Conservation (phyloP, 2,888 invertebrate species). For the Cheiracanthium punctorium region DNA sequence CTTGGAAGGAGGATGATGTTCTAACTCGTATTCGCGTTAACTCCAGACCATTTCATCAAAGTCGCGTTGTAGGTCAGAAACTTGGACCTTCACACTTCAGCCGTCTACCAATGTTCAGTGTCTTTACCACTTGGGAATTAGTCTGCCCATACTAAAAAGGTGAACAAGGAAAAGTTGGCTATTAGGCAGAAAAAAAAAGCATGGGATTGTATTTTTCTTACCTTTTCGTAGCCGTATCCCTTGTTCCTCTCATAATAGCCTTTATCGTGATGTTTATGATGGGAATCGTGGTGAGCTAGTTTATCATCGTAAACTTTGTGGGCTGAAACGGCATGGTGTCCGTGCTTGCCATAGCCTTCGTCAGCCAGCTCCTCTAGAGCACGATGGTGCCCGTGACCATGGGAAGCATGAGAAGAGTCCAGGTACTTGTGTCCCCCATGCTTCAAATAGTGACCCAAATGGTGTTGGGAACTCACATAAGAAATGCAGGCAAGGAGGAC, state of each 20-base stretch:
- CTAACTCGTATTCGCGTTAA: too few species aligned
- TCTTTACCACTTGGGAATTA: too few species aligned
- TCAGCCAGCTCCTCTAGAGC: slow-evolving; percentile 28
- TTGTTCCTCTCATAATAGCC: slow-evolving; percentile 52
- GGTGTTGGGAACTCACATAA: not conserved
- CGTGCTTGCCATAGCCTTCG: slow-evolving; percentile 36
- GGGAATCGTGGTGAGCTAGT: slow-evolving; percentile 35
- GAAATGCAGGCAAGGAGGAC: slow-evolving; percentile 17
- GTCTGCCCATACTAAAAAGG: too few species aligned
- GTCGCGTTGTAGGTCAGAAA: too few species aligned
- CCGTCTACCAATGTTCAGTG: too few species aligned
- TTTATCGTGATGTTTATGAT: slow-evolving; percentile 47
- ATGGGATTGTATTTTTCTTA: too few species aligned
- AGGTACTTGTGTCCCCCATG: slow-evolving; percentile 50
- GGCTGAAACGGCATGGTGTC: slow-evolving; percentile 19
- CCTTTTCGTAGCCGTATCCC: slow-evolving; percentile 55
- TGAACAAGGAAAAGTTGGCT: too few species aligned
- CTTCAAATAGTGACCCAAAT: slow-evolving; percentile 12
- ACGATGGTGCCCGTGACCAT: slow-evolving; percentile 37
- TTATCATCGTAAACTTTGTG: slow-evolving; percentile 29
- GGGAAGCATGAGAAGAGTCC: slow-evolving; percentile 19
- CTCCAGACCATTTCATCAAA: too few species aligned
- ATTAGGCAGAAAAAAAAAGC: too few species aligned
- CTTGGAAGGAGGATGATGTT: too few species aligned
- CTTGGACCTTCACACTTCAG: too few species aligned